These are phyloP conservation scores for Corticium candelabrum DNA, from an alignment of 37 sponge, comb jelly and placozoan genomes.

Conservation along the genomic window DNA sequence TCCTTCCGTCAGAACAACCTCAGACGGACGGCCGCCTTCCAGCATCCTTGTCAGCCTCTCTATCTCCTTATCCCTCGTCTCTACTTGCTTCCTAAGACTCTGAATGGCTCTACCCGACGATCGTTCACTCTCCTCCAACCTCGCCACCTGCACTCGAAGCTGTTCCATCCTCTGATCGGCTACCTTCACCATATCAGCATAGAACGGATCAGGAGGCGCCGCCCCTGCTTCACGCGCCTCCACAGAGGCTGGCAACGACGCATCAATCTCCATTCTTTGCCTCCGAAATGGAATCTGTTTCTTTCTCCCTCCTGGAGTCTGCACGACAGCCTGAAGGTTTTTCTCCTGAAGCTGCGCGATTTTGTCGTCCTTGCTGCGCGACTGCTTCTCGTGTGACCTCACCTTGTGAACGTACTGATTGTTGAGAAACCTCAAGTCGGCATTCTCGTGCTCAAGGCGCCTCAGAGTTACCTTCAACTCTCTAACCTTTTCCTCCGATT, in stretches of 20 bases:
- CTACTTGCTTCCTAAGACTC: constrained; percentile 62
- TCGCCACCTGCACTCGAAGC: constrained; percentile 35
- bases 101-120: constrained; percentile 30
- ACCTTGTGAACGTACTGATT: constrained; percentile 82
- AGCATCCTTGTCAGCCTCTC: constrained; percentile 72
- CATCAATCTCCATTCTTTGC: constrained; percentile 92
- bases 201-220: constrained; percentile 67
- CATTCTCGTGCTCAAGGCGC: constrained; percentile 85
- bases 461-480: constrained; percentile 68
- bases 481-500: constrained; percentile 35
- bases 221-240: constrained; percentile 2
- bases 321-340: constrained; percentile 90
- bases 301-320: constrained; percentile 92
- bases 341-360: constrained; percentile 89
- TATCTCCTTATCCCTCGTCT: constrained; percentile 82
- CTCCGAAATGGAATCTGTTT: constrained; percentile 78
- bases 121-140: constrained; percentile 37
- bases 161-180: constrained; percentile 77
- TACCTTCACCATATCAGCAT: constrained; percentile 79
- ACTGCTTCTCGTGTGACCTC: constrained; percentile 60
- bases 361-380: constrained; percentile 55
- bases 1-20: constrained; percentile 76
- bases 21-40: constrained; percentile 85
- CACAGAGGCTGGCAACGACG: constrained; percentile 41
- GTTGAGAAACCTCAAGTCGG: constrained; percentile 95